These are phyloP conservation scores for Holacanthella duospinosa DNA, from an alignment of 2,888 invertebrate species.

Conservation along the genomic window DNA sequence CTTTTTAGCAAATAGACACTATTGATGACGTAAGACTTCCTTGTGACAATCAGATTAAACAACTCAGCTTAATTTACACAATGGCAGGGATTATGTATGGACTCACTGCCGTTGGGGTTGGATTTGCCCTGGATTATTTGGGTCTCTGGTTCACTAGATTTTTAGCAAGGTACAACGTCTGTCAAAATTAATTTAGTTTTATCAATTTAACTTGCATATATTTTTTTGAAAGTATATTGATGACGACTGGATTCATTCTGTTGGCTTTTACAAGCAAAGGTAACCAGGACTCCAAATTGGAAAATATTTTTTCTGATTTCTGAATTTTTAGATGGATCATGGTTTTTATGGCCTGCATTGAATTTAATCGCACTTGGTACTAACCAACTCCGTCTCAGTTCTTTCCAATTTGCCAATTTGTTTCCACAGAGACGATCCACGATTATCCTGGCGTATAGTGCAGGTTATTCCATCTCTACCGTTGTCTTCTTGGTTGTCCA, in stretches of 20 bases:
- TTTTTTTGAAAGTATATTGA: constrained; percentile 28
- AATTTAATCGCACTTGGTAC: constrained; percentile 31
- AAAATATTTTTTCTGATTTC: not conserved
- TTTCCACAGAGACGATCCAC: constrained; percentile 29
- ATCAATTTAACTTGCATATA: too few species aligned
- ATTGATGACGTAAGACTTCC: too few species aligned
- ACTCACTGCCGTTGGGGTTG: constrained; percentile 28
- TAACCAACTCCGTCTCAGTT: constrained; percentile 27
- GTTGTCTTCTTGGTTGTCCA: constrained; percentile 28
- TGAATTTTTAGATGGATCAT: constrained; percentile 20
- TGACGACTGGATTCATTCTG: constrained; percentile 23
- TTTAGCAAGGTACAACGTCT: constrained; percentile 22
- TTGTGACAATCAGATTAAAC: constrained; percentile 17
- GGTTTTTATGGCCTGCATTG: constrained; percentile 30
- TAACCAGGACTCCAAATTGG: constrained; percentile 4
- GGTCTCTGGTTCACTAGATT: constrained; percentile 31
- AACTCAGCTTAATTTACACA: constrained; percentile 32
- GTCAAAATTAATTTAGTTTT: not conserved
- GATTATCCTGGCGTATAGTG: constrained; percentile 26
- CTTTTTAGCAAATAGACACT: too few species aligned
- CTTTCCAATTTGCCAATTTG: constrained; percentile 30
- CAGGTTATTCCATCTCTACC: constrained; percentile 34
- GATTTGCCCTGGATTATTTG: constrained; percentile 26
- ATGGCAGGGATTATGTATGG: constrained; percentile 31
- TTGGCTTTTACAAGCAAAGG: constrained; percentile 28